phyloP scores from a whole-genome alignment of 2,888 invertebrate species.

The Cantharis flavilabris region DNA sequence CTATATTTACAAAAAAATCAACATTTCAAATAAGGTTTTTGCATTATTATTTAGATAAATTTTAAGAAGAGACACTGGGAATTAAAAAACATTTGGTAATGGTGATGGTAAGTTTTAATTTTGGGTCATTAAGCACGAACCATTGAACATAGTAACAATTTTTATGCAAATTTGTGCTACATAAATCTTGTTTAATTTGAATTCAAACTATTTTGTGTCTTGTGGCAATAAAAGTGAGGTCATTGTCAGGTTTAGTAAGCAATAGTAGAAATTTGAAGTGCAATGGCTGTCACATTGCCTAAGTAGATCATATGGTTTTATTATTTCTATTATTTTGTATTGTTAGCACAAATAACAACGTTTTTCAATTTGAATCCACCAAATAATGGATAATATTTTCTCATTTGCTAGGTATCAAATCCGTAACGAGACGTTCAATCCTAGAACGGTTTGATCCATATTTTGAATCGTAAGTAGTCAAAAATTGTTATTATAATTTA shows the following conservation, averaged over 20 bases:
- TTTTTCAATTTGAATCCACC: background rate
- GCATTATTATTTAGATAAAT: background rate
- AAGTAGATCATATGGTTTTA: background rate
- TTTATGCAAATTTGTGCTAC: background rate
- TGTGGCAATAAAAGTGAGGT: background rate
- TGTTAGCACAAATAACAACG: background rate
- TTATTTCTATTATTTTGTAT: background rate
- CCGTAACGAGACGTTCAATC: background rate
- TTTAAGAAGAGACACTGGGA: background rate
- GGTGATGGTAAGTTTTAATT: background rate
- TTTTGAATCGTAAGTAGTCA: background rate
- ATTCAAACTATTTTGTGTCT: background rate
- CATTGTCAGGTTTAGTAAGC: background rate
- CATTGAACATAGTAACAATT: background rate
- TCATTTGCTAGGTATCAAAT: background rate
- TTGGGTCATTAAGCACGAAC: background rate
- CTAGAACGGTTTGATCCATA: background rate
- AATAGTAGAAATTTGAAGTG: background rate
- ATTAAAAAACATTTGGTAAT: background rate
- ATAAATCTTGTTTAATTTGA: background rate
- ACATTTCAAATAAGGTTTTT: background rate
- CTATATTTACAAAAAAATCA: too few relatives aligned
- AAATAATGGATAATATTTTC: background rate
- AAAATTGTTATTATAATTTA: background rate
- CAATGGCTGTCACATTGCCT: background rate